phyloP scores from a whole-genome alignment of 2,113 vertebrate species.

The Lampris megalopsis region DNA sequence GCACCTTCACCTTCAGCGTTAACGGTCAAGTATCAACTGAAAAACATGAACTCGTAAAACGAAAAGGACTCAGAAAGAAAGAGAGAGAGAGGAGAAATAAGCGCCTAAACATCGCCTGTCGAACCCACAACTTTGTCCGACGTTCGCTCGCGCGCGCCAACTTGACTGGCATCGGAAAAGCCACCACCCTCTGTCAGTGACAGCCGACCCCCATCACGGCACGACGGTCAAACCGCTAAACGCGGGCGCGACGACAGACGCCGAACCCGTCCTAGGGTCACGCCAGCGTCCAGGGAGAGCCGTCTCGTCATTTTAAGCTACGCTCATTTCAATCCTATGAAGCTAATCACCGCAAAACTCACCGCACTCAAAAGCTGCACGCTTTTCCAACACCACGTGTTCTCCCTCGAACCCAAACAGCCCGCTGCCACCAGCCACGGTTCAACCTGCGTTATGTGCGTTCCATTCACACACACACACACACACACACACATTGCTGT shows the following conservation, averaged over 20 bases:
- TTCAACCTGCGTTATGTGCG: conserved; percentile 48
- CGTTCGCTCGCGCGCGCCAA: background rate
- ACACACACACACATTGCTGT: background rate
- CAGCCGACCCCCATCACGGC: background rate
- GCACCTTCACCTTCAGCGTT: conserved; percentile 66
- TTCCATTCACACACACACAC: conserved; percentile 1
- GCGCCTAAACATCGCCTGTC: conserved; percentile 22
- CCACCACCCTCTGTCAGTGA: background rate
- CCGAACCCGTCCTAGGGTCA: background rate
- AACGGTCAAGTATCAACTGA: conserved; percentile 71
- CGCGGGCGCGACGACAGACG: background rate
- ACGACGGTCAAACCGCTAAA: background rate
- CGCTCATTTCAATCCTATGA: conserved; percentile 21
- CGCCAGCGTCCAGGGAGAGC: conserved; percentile 7
- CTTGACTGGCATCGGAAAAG: conserved; percentile 8
- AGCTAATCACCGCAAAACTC: conserved; percentile 51
- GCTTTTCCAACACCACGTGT: conserved; percentile 8
- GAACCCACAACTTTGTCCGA: conserved; percentile 16
- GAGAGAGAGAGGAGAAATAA: conserved; percentile 21
- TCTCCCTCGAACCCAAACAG: conserved; percentile 23
- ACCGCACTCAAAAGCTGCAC: conserved; percentile 38
- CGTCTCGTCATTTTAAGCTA: too few relatives aligned
- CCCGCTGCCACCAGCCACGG: conserved; percentile 64
- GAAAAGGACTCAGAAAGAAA: too few relatives aligned
- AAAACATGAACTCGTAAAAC: conserved; percentile 8